phyloP scores from a whole-genome alignment of 2,888 invertebrate species.

The Volucella zonaria region DNA sequence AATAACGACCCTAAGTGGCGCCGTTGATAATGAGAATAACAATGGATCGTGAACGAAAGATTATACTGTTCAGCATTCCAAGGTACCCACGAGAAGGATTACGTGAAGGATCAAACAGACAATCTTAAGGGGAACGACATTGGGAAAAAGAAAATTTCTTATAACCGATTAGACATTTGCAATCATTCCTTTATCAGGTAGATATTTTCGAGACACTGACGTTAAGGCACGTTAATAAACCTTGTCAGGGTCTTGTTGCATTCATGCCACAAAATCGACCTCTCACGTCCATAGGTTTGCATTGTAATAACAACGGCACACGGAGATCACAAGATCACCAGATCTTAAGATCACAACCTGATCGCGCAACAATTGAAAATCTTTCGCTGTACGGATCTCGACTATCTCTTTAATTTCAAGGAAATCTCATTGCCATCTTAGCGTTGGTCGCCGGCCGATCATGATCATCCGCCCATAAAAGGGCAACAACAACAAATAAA shows the following conservation, averaged over 20 bases:
- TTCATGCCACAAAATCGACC: conserved; percentile 58
- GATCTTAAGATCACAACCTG: conserved; percentile 67
- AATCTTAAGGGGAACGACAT: not conserved
- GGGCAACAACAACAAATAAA: conserved; percentile 54
- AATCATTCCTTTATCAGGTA: conserved; percentile 47
- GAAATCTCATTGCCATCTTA: conserved; percentile 71
- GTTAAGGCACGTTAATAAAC: conserved; percentile 71
- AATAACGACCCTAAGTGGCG: too few relatives aligned
- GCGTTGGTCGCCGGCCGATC: conserved; percentile 48
- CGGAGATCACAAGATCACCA: conserved; percentile 61
- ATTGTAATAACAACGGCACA: conserved; percentile 67
- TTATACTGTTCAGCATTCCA: too few relatives aligned
- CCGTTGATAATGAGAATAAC: too few relatives aligned
- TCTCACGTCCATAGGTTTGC: conserved; percentile 65
- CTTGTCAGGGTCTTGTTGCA: conserved; percentile 64
- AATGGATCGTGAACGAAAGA: too few relatives aligned
- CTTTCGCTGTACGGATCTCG: conserved; percentile 43
- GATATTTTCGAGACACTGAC: conserved; percentile 48
- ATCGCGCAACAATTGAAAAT: conserved; percentile 42
- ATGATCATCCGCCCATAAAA: conserved; percentile 72
- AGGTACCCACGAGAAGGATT: too few relatives aligned
- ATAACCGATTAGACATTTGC: conserved; percentile 27
- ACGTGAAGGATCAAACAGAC: too few relatives aligned
- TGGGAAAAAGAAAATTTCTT: not conserved
- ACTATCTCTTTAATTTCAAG: conserved; percentile 72